These are phyloP conservation scores for Xenus cinereus DNA, from an alignment of 2,113 vertebrate species.

Conservation along the genomic window DNA sequence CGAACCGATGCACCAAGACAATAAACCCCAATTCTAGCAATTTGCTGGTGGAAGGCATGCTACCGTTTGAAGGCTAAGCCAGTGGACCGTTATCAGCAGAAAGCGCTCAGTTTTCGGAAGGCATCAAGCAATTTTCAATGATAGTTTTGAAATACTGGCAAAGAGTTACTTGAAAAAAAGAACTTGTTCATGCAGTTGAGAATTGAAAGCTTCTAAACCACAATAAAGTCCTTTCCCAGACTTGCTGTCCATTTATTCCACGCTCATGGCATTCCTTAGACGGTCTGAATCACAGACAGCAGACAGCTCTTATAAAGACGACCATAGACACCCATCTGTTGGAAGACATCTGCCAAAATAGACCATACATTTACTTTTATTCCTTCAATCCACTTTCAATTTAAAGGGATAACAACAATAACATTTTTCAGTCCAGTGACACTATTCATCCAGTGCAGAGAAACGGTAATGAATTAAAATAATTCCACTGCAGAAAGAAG, in stretches of 20 bases:
- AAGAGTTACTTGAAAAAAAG: slow-evolving; percentile 48
- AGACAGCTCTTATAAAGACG: slow-evolving; percentile 29
- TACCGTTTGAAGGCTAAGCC: neutral
- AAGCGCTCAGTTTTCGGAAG: neutral
- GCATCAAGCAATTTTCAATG: neutral
- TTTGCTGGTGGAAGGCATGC: neutral
- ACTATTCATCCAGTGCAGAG: neutral
- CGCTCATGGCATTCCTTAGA: slow-evolving; percentile 57
- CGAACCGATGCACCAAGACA: neutral
- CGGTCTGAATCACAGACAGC: slow-evolving; percentile 56
- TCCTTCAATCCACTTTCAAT: neutral
- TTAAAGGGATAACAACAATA: slow-evolving; percentile 40
- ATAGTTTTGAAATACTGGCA: slow-evolving; percentile 49
- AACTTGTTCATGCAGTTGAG: slow-evolving; percentile 60
- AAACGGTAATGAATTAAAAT: neutral
- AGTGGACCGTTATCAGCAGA: neutral
- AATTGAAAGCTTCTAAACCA: slow-evolving; percentile 69
- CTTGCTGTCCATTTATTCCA: slow-evolving; percentile 54
- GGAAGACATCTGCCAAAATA: slow-evolving; percentile 2
- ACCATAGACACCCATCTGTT: slow-evolving; percentile 33
- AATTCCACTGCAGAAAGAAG: neutral
- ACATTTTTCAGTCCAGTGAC: slow-evolving; percentile 31
- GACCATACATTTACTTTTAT: slow-evolving; percentile 28
- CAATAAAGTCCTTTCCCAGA: slow-evolving; percentile 67
- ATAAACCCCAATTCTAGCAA: accelerated